Conservation (phyloP, 2,888 invertebrate genomes). For the Scaptomyza tumidula region DNA sequence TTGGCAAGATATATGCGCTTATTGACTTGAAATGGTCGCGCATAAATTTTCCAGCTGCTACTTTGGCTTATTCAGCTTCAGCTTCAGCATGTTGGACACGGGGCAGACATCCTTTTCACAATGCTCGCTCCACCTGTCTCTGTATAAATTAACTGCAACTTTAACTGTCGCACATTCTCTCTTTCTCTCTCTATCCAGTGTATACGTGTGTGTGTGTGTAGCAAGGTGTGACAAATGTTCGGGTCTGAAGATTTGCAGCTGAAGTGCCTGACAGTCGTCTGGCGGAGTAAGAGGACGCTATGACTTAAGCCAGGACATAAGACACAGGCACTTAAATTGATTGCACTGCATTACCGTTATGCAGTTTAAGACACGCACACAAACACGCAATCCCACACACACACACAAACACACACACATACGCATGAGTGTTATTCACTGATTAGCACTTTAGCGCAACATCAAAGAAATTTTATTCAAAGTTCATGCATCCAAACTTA, state of each 20-base stretch:
- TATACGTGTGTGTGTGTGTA: slow-evolving; percentile 6
- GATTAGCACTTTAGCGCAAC: slow-evolving; percentile 12
- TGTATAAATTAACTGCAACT: slow-evolving; percentile 64
- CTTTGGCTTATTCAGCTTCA: slow-evolving; percentile 26
- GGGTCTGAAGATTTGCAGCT: slow-evolving; percentile 42
- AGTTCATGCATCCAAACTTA: background rate
- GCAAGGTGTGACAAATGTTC: slow-evolving; percentile 42
- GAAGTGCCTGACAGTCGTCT: slow-evolving; percentile 48
- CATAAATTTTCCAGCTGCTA: slow-evolving; percentile 68
- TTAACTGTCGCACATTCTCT: slow-evolving; percentile 16
- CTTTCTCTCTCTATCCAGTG: background rate
- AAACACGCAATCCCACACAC: background rate
- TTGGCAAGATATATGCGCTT: slow-evolving; percentile 76
- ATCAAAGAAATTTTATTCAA: background rate
- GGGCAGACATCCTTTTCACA: slow-evolving; percentile 2
- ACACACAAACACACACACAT: slow-evolving; percentile 1
- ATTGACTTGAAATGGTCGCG: slow-evolving; percentile 77
- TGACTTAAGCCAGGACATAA: slow-evolving; percentile 11
- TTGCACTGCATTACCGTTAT: slow-evolving; percentile 31
- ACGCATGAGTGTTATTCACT: slow-evolving; percentile 13
- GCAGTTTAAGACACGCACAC: background rate
- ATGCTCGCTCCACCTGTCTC: slow-evolving; percentile 27
- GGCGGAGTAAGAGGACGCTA: slow-evolving; percentile 13
- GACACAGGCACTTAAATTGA: slow-evolving; percentile 45
- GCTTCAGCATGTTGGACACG: slow-evolving; percentile 21